Conservation (phyloP, 64 coral and sea anemone species). For the Porites australiensis region DNA sequence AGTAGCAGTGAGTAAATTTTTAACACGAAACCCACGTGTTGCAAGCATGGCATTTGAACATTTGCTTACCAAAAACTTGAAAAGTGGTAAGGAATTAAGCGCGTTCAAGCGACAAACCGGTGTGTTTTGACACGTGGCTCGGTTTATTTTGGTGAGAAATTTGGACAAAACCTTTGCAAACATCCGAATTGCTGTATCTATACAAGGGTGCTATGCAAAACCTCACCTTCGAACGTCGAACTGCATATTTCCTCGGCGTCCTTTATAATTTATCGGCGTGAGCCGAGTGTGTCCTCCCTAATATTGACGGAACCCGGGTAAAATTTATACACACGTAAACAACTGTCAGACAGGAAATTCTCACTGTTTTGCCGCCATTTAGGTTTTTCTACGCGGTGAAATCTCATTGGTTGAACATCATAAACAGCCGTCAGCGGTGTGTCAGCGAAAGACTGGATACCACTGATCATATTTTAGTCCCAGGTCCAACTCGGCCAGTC, state of each 20-base stretch:
- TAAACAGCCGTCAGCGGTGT: not conserved
- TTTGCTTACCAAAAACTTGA: no score
- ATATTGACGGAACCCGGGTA: not conserved
- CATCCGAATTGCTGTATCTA: not conserved
- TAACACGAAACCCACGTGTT: not conserved
- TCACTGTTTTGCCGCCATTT: conserved; percentile 27
- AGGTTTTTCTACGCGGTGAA: conserved; percentile 27
- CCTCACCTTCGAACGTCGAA: conserved; percentile 82
- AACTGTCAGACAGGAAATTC: not conserved
- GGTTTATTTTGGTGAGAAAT: not conserved
- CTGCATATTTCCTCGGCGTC: conserved; percentile 54
- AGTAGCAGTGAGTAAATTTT: not conserved
- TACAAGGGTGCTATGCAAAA: not conserved
- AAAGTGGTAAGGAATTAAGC: not conserved
- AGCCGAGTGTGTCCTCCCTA: not conserved
- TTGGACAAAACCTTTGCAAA: not conserved
- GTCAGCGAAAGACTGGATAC: not conserved
- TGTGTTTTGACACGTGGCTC: conserved; percentile 38
- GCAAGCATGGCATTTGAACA: no score
- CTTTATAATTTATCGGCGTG: not conserved
- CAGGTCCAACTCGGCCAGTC: not conserved
- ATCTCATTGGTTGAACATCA: conserved; percentile 30
- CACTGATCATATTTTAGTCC: not conserved
- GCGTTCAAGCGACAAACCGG: not conserved
- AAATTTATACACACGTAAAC: not conserved